These are phyloP conservation scores for Microdon myrmicae DNA, from an alignment of 2,888 invertebrate genomes.

Conservation along the genomic window DNA sequence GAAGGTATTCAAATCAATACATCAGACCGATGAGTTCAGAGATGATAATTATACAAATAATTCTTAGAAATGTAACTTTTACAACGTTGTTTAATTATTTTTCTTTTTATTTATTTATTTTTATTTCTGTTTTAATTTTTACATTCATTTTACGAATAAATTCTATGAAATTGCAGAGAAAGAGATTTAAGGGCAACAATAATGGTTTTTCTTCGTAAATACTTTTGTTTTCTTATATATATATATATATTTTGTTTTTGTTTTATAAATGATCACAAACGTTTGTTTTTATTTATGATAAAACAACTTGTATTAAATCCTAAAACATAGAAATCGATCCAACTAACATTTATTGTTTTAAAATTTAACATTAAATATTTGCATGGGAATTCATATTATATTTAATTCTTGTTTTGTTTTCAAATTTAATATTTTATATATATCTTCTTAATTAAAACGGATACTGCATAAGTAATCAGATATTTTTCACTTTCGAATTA, in stretches of 20 bases:
- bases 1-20: no score
- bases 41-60: no score
- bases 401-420: constrained; percentile 10
- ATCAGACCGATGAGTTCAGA: no score
- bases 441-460: no score
- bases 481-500: constrained; percentile 5
- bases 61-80: no score
- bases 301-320: constrained; percentile 42
- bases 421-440: constrained; percentile 40
- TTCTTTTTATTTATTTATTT: no score
- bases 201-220: constrained; percentile 12
- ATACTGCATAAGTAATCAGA: no score
- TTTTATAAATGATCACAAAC: constrained; percentile 40
- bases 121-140: constrained; percentile 11
- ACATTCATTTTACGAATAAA: constrained; percentile 24
- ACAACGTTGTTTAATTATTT: no score
- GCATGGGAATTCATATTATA: constrained; percentile 26
- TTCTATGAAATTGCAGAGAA: constrained; percentile 21
- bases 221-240: no score
- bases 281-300: constrained; percentile 34
- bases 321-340: constrained; percentile 43
- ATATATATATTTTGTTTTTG: constrained; percentile 2
- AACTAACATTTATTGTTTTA: constrained; percentile 47
- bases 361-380: constrained; percentile 49
- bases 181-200: constrained; percentile 37